These are phyloP conservation scores for Phlogophora meticulosa DNA, from an alignment of 2,888 invertebrate genomes.

Conservation along the genomic window DNA sequence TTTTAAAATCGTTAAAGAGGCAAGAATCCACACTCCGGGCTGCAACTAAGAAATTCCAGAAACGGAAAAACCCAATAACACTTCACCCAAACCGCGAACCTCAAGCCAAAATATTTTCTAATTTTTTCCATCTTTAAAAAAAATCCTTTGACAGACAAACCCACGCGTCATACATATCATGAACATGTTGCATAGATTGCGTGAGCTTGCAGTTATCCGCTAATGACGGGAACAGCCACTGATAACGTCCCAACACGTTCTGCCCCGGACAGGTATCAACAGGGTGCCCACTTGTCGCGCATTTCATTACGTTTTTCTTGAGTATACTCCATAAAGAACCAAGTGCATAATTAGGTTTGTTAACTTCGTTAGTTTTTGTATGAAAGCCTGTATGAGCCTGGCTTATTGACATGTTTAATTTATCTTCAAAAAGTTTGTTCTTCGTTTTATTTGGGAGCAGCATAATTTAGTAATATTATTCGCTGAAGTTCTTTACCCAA, in stretches of 20 bases:
- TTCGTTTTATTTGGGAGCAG: not conserved
- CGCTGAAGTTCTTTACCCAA: too few relatives aligned
- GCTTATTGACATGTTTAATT: not conserved
- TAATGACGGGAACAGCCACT: constrained; percentile 56
- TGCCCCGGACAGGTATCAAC: constrained; percentile 40
- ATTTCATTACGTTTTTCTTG: constrained; percentile 41
- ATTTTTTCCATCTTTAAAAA: not conserved
- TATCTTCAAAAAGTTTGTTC: not conserved
- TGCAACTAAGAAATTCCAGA: too few relatives aligned
- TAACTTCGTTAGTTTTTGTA: constrained; percentile 12
- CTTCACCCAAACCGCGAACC: too few relatives aligned
- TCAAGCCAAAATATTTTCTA: too few relatives aligned
- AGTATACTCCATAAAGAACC: not conserved
- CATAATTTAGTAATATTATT: not conserved
- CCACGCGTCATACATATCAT: not conserved
- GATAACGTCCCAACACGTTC: constrained; percentile 54
- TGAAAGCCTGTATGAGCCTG: not conserved
- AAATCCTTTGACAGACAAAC: not conserved
- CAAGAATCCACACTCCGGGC: too few relatives aligned
- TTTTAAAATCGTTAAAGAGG: too few relatives aligned
- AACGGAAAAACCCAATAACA: too few relatives aligned
- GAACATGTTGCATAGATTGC: constrained; percentile 44
- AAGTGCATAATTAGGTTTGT: constrained; percentile 28
- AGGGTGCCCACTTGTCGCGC: constrained; percentile 20
- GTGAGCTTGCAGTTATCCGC: constrained; percentile 58